phyloP scores from a whole-genome alignment of 2,797 vertebrate genomes.

The Eospalax fontanierii region DNA sequence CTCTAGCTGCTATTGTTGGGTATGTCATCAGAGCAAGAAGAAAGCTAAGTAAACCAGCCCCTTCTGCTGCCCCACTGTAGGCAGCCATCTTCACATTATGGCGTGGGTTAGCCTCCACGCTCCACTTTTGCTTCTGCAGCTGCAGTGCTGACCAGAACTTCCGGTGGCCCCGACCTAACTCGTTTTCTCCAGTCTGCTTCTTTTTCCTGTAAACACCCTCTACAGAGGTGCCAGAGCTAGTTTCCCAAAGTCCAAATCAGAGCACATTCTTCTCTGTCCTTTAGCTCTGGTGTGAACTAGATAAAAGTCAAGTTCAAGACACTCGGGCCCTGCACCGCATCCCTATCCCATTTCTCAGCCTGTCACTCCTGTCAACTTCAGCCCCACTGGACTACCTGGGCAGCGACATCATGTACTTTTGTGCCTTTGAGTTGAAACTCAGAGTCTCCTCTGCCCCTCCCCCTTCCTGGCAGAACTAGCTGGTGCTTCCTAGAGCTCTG shows the following conservation, averaged over 20 bases:
- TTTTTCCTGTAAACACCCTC: not conserved
- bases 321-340: accelerated
- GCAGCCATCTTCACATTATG: not conserved
- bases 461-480: accelerated
- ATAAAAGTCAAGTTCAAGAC: not conserved
- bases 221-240: not conserved
- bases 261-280: not conserved
- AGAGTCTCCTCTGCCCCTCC: not conserved
- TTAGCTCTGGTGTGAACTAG: accelerated
- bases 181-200: not conserved
- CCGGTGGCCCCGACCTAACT: not conserved
- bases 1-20: not conserved
- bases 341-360: not conserved
- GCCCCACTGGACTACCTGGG: accelerated
- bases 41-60: too few relatives aligned
- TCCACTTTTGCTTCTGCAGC: not conserved
- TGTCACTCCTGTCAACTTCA: not conserved
- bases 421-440: not conserved
- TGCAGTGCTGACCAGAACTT: accelerated
- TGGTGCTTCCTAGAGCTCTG: accelerated
- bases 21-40: not conserved
- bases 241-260: not conserved
- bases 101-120: not conserved
- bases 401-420: too few relatives aligned
- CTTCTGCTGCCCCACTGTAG: not conserved